Evolutionary conservation across 2,797 vertebrate genomes (phyloP).

Genomic region (Octomys mimax): DNA sequence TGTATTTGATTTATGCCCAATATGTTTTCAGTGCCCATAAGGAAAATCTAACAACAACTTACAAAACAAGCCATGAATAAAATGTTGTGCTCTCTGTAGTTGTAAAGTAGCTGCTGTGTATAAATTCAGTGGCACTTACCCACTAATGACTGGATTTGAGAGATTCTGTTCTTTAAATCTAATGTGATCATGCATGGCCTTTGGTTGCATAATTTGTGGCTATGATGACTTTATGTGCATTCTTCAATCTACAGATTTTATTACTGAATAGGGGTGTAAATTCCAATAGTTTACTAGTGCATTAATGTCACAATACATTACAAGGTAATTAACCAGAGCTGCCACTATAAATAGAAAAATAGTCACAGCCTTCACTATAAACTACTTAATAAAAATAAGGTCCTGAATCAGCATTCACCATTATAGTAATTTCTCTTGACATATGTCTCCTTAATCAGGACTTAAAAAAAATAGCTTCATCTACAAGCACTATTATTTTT

Average conservation of each 20-base stretch:
- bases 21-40: background rate
- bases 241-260: slow-evolving; percentile 83
- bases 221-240: slow-evolving; percentile 84
- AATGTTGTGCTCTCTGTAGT: background rate
- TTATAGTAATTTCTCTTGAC: slow-evolving; percentile 74
- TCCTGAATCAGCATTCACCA: slow-evolving; percentile 86
- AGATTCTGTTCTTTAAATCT: slow-evolving; percentile 69
- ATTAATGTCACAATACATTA: slow-evolving; percentile 90
- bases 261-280: slow-evolving; percentile 84
- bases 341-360: slow-evolving; percentile 85
- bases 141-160: slow-evolving; percentile 71
- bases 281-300: slow-evolving; percentile 88
- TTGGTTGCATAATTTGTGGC: slow-evolving; percentile 85
- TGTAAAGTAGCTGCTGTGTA: slow-evolving; percentile 24
- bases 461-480: slow-evolving; percentile 68
- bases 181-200: slow-evolving; percentile 80
- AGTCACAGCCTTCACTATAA: slow-evolving; percentile 84
- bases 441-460: slow-evolving; percentile 78
- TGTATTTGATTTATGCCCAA: slow-evolving; percentile 25
- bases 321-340: slow-evolving; percentile 87
- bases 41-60: slow-evolving; percentile 29
- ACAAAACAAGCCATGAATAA: slow-evolving; percentile 49
- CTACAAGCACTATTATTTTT: slow-evolving; percentile 79
- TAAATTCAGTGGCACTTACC: slow-evolving; percentile 56
- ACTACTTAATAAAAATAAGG: slow-evolving; percentile 86